phyloP scores from a whole-genome alignment of 2,113 vertebrate species.

The Aviceda subcristata region DNA sequence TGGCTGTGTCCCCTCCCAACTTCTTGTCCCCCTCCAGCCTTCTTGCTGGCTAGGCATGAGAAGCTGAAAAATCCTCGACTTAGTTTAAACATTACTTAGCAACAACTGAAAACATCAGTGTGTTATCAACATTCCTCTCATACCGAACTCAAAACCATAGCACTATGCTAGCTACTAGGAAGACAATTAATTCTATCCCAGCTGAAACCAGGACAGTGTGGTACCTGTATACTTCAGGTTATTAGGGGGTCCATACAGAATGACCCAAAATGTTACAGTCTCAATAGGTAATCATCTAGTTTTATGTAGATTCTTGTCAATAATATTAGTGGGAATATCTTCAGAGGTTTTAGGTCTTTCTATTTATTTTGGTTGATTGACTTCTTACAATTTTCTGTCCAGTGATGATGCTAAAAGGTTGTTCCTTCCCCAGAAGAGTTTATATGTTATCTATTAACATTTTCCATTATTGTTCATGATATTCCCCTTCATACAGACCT shows the following conservation, averaged over 20 bases:
- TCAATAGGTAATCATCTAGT: background rate
- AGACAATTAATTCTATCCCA: no score
- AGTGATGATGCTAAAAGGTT: background rate
- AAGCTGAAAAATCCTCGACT: no score
- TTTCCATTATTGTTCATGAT: background rate
- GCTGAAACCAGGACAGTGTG: background rate
- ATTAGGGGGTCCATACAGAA: background rate
- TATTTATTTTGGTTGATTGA: background rate
- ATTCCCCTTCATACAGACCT: background rate
- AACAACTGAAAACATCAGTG: no score
- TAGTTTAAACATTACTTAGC: no score
- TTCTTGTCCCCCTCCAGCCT: no score
- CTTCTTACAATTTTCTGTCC: background rate
- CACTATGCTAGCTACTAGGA: no score
- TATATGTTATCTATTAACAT: background rate
- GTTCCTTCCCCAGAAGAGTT: background rate
- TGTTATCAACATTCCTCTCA: no score
- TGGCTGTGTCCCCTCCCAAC: no score
- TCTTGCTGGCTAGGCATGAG: no score
- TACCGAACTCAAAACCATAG: no score
- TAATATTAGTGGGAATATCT: background rate
- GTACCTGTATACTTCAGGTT: background rate
- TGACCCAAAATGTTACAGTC: background rate
- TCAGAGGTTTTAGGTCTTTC: background rate
- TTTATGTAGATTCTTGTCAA: background rate